Base-by-base conservation (phyloP, 2,888 invertebrate species). In the Morinoia aosen region DNA sequence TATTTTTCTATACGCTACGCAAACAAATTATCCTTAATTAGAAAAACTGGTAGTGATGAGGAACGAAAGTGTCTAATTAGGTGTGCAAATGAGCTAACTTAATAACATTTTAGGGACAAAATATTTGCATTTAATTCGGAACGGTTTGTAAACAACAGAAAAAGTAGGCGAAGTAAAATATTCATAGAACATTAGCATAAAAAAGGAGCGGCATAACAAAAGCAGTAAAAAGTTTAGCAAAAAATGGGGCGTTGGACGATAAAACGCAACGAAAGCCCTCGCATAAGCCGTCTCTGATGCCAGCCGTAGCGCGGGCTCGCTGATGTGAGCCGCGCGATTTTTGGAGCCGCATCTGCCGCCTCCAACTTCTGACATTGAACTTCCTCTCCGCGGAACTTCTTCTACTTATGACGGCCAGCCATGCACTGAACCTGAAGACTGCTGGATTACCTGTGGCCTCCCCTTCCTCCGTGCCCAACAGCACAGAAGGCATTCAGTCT, bases 291-390 rank as follows among this genome's bases (percentile, higher is more conserved):
- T 76, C 76, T 76, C 25, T 76, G 76, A 76, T 33, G 76, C 19
- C 76, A 33, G 76, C 76, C 76, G 19, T 76, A 76, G 76, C 19
- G 76, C 76, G 25, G 76, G 76, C 76, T 16, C 76, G 10, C 76
- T 76, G 76, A 76, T 76, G 48, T 48, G 48, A 48, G 48, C 48
- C 48, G 48, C 33, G 76, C 76, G 76, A 76, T 76, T 76, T 76
- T 76, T 76, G 33, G 33, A 33, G 76, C 90, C 90, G 40, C 90
- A 90, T 90, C 90, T 90, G 90, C 90, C 19, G 39, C 39, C 90
- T 90, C 90, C 48, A 90, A 90, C 90, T 90, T 90, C 33, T 40
- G 90, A 90, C 90, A 90, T 90, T 90, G 90, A 90, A 48, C 90
- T 90, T 90, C 90, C 90, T 39, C 39, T 40, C 48, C 5, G 90